Base-by-base conservation (phyloP, 1,140 invertebrate species). In the Diploscapter pachys region DNA sequence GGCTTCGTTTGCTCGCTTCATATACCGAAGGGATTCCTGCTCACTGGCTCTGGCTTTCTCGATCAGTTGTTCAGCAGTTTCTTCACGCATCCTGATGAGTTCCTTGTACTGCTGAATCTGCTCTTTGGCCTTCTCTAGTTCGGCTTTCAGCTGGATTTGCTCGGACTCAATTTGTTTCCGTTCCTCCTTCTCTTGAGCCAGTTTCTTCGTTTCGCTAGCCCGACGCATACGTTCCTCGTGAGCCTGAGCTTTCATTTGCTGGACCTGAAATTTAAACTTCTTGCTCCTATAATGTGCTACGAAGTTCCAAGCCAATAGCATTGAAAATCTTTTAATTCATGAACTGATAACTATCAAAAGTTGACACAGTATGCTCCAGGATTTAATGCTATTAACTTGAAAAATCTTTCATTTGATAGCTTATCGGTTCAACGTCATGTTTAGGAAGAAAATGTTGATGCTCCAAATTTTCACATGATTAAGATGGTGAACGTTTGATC, bases 221-320 rank as follows among this genome's bases (percentile, higher is more conserved):
- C 87, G 59, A 11, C 87, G 73, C 86, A 89, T 86, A 83, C 95
- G 94, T 85, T 95, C 93, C 85, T 96, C 94, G 84, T 94, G 93
- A 2, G 94, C 93, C 85, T 96, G 94, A 0, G 93, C 92, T 87
- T 96, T 96, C 95, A 97, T 97, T 86, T 97, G 95, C 86, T 97
- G 95, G 31, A 97, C 91, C 69, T 76, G 50, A n/a, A 64, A 70
- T 8, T 31, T 1, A 31, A 31, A 31, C 31, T 1, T 31, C 31
- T 31, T 31, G 31, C 31, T 31, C 31, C 31, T 1, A 31, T 31
- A 31, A 31, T 31, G 31, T 31, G 31, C 31, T 31, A 31, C 31
- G 31, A 31, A 31, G 1, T 31, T 31, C 31, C 31, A 31, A 31
- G 31, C 31, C 31, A 31, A 1, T 1, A 31, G 1, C 31, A 31